Base-by-base conservation (phyloP, 2,888 invertebrate species). In the Torymus auratus region DNA sequence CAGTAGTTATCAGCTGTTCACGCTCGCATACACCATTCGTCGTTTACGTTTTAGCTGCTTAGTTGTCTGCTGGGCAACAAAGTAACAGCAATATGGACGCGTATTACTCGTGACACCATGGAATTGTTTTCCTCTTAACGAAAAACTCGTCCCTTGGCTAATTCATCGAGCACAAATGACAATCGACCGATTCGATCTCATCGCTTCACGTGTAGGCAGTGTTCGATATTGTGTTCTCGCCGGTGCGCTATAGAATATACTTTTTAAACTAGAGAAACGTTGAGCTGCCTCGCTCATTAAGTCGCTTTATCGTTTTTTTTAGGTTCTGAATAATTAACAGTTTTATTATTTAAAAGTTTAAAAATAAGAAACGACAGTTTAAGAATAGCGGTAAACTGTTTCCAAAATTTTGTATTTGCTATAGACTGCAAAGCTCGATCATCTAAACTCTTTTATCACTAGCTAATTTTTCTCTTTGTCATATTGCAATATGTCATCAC, bases 371-470 rank as follows among this genome's bases (percentile, higher is more conserved):
- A n/a, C n/a, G 13, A 61, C 58, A 72, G 41, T 67, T 64, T 55
- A 15, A 15, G 17, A 71, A 78, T 41, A 65, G 61, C 50, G 17
- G 4, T 15, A 67, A 65, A 60, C 61, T 58, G 53, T 15, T 53
- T 58, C 60, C 71, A 17, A 72, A 68, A 50, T n/a, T 50, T 68
- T 52, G 56, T 41, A 41, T 41, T 17, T 14, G n/a, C 58, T 41
- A 65, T 2, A 28, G 7, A 60, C 50, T 50, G n/a, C 61, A 78
- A 78, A 78, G 73, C 68, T 68, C 73, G n/a, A 73, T 79, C 69
- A 68, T 78, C 17, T 72, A 61, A 68, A 68, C 76, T 72, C 77
- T 79, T 79, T 82, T 61, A 73, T 78, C 73, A 17, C 17, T 55
- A 69, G 52, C 69, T 58, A 56, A 58, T 62, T 52, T 69, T 58